A percentile compares a stretch with the other conserved stretches of the same genome.
phyloP scores from a whole-genome alignment of 2,888 invertebrate genomes.

The Dromius quadrimaculatus region DNA sequence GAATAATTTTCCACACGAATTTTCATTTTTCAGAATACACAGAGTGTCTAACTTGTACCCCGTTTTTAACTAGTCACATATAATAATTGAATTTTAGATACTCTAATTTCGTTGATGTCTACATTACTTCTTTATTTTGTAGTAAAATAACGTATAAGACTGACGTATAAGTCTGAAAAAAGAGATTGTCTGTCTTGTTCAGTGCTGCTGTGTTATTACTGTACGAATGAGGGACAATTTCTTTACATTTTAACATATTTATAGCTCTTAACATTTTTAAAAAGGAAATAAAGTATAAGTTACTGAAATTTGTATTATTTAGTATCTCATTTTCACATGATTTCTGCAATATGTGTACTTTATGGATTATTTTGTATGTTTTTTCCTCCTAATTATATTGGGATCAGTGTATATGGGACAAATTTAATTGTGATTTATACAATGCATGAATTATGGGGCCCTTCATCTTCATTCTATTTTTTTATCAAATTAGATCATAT shows the following conservation, averaged over 20 bases:
- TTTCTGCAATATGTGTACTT: constrained; percentile 27
- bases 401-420: neutral
- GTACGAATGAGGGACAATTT: constrained; percentile 27
- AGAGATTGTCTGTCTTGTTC: constrained; percentile 26
- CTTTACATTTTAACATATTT: constrained; percentile 45
- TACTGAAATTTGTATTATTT: constrained; percentile 51
- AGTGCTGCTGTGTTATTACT: constrained; percentile 12
- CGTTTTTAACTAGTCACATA: neutral
- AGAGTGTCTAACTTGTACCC: constrained; percentile 41
- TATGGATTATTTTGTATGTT: constrained; percentile 19
- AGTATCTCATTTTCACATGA: constrained; percentile 42
- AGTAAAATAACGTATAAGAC: constrained; percentile 32
- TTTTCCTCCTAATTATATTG: constrained; percentile 18
- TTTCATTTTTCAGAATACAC: constrained; percentile 53
- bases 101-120: constrained; percentile 35
- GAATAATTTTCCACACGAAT: constrained; percentile 50
- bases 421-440: neutral
- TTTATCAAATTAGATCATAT: no score
- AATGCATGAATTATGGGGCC: constrained; percentile 31
- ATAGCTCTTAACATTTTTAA: constrained; percentile 40
- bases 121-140: constrained; percentile 25
- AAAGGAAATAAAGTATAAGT: constrained; percentile 50
- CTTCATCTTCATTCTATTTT: no score
- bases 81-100: constrained; percentile 37
- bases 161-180: constrained; percentile 37